Percentiles rank a stretch among this genome's conserved stretches.
Conservation (phyloP, 92 coral and sea anemone genomes). For the Chrysogorgia sp. region DNA sequence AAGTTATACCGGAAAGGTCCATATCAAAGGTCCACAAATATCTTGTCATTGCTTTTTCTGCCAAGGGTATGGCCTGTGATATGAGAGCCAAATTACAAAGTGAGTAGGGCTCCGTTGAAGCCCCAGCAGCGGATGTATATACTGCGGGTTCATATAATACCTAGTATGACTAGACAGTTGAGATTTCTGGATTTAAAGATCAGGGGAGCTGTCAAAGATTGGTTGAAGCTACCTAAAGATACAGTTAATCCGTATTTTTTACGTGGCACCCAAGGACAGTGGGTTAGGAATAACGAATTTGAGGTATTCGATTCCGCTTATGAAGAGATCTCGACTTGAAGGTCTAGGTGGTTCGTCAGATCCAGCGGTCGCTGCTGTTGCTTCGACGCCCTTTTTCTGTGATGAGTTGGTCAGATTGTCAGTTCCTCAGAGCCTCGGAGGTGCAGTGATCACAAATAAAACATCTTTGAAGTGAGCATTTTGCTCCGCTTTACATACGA, state of each 20-base stretch:
- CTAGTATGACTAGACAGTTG: background rate
- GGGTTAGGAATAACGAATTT: slow-evolving; percentile 2
- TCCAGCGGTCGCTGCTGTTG: slow-evolving; percentile 1
- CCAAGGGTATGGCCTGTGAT: background rate
- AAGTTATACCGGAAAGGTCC: slow-evolving; percentile 7
- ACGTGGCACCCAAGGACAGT: background rate
- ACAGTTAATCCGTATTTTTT: slow-evolving; percentile 13
- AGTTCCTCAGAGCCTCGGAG: no score
- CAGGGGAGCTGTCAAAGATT: slow-evolving; percentile 6
- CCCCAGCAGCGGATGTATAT: slow-evolving; percentile 47
- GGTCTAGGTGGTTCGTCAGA: background rate
- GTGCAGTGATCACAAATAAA: no score
- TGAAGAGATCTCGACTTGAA: background rate
- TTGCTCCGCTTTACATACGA: background rate
- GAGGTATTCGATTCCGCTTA: slow-evolving; percentile 15
- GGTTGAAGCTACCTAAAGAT: slow-evolving; percentile 41
- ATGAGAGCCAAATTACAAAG: background rate
- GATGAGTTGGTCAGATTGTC: no score
- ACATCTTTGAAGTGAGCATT: no score
- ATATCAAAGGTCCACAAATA: slow-evolving; percentile 1
- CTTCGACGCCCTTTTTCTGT: no score
- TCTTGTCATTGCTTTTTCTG: slow-evolving; percentile 6
- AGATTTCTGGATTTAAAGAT: slow-evolving; percentile 14
- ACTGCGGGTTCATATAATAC: background rate
- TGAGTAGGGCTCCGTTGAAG: slow-evolving; percentile 45